Conservation (phyloP, 2,113 vertebrate species). For the Heterotis niloticus region DNA sequence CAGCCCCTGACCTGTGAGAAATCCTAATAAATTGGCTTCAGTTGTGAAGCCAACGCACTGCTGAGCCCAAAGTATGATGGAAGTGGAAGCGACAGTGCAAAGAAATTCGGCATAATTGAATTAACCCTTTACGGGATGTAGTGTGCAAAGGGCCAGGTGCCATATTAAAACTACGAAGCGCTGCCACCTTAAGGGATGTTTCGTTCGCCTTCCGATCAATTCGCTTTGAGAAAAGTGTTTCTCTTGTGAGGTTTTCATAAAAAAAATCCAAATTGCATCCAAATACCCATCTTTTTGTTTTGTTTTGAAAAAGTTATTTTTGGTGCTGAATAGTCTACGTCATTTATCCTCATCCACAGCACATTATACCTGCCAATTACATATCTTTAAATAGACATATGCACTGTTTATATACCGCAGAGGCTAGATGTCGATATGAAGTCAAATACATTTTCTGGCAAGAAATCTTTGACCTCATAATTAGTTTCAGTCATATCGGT, state of each 20-base stretch:
- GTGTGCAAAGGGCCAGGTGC: neutral
- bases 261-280: neutral
- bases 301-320: no score
- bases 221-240: conserved; percentile 18
- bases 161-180: conserved; percentile 36
- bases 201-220: neutral
- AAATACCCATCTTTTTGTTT: no score
- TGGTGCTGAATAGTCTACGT: no score
- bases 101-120: conserved; percentile 87
- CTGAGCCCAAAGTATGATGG: conserved; percentile 97
- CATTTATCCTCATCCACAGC: no score
- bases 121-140: conserved; percentile 81
- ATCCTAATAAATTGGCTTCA: conserved; percentile 99
- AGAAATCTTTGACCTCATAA: conserved; percentile 26
- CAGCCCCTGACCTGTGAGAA: conserved; percentile 98
- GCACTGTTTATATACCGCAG: neutral
- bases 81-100: conserved; percentile 82
- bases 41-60: conserved; percentile 98
- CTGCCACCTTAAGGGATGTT: conserved; percentile 27
- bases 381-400: no score
- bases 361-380: no score
- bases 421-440: neutral
- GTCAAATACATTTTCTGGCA: conserved; percentile 17
- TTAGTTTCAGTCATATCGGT: conserved; percentile 38
- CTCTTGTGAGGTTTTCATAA: neutral